phyloP scores from a whole-genome alignment of 2,888 invertebrate species.

The Hydriomena furcata region DNA sequence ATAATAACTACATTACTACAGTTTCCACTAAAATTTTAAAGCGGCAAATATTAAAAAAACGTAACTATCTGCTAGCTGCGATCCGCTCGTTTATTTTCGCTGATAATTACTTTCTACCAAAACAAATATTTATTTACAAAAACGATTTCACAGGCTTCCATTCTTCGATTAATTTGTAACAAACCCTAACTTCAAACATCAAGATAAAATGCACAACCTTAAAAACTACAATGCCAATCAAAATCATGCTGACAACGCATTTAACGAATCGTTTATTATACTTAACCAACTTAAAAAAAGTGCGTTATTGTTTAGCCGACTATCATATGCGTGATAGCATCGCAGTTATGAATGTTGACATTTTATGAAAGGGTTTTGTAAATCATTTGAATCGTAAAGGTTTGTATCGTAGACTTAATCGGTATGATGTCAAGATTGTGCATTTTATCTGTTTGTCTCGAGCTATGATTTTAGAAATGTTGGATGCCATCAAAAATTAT shows the following conservation, averaged over 20 bases:
- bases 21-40: too few relatives aligned
- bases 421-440: constrained; percentile 50
- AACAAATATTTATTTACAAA: too few relatives aligned
- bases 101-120: too few relatives aligned
- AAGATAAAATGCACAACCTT: not conserved
- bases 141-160: too few relatives aligned
- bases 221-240: constrained; percentile 12
- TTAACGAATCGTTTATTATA: constrained; percentile 76
- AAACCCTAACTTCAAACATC: constrained; percentile 1
- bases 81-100: too few relatives aligned
- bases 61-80: too few relatives aligned
- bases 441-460: constrained; percentile 10
- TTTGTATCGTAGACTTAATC: constrained; percentile 63
- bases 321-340: constrained; percentile 68
- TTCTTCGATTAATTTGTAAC: too few relatives aligned
- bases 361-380: constrained; percentile 63
- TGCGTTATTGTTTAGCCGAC: constrained; percentile 51
- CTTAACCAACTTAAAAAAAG: constrained; percentile 33
- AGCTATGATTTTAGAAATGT: constrained; percentile 1
- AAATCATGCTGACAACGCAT: constrained; percentile 79
- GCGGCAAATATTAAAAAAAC: too few relatives aligned
- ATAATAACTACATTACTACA: too few relatives aligned
- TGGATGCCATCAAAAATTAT: not conserved
- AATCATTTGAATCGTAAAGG: constrained; percentile 15
- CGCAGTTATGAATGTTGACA: constrained; percentile 69